phyloP scores from a whole-genome alignment of 2,888 invertebrate genomes.

The Drosophila ochracea region DNA sequence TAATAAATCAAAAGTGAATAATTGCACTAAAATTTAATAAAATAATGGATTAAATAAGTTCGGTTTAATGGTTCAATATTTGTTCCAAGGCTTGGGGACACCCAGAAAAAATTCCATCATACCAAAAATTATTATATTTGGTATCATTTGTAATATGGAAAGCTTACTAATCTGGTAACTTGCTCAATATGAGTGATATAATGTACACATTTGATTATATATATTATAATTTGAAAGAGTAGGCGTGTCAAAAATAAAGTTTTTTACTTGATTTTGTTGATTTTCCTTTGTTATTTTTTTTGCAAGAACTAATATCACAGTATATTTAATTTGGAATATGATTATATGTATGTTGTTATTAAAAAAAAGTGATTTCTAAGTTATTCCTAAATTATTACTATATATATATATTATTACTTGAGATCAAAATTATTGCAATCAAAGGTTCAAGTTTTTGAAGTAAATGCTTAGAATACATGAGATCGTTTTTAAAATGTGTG shows the following conservation, averaged over 20 bases:
- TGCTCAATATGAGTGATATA: background rate
- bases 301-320: background rate
- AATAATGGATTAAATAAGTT: too few species aligned
- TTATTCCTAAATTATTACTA: too few species aligned
- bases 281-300: background rate
- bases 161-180: background rate
- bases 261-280: background rate
- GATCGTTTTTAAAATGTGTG: background rate
- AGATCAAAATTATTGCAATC: background rate
- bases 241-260: accelerated
- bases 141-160: too few species aligned
- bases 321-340: background rate
- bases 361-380: too few species aligned
- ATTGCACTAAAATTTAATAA: background rate
- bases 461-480: background rate
- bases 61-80: background rate
- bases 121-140: background rate
- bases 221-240: background rate
- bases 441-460: background rate
- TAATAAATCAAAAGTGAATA: background rate
- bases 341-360: too few species aligned
- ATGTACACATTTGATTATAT: background rate
- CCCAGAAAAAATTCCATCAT: background rate
- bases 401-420: background rate
- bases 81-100: background rate